These are phyloP conservation scores for Nomada flava DNA, from an alignment of 2,888 invertebrate species.

Conservation along the genomic window DNA sequence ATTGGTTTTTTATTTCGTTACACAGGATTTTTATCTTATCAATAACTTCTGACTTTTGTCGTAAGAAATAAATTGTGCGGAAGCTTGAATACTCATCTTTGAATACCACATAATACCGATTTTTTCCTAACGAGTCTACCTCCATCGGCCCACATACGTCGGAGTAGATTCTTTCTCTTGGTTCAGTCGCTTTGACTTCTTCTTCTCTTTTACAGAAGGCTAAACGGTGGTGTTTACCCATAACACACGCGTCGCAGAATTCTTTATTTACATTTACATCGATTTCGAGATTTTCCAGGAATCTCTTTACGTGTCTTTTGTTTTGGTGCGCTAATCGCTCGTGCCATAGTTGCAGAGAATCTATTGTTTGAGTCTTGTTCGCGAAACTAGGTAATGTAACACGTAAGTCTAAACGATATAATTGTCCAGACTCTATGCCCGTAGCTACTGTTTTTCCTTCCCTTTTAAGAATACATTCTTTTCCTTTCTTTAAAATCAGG, in stretches of 20 bases:
- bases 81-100: slow-evolving; percentile 62
- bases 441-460: not conserved
- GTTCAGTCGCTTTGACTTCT: slow-evolving; percentile 6
- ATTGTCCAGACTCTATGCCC: not conserved
- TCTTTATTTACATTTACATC: not conserved
- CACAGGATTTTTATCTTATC: slow-evolving; percentile 55
- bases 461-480: not conserved
- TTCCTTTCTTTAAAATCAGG: not conserved
- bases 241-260: slow-evolving; percentile 45
- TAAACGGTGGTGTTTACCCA: slow-evolving; percentile 45
- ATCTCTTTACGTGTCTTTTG: not conserved
- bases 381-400: not conserved
- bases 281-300: not conserved
- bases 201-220: slow-evolving; percentile 24
- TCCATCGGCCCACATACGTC: slow-evolving; percentile 66
- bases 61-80: slow-evolving; percentile 50
- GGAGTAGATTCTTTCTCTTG: slow-evolving; percentile 59
- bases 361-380: not conserved
- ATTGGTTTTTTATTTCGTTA: slow-evolving; percentile 45
- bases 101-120: slow-evolving; percentile 60
- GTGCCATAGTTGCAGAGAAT: not conserved
- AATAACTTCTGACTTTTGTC: slow-evolving; percentile 60
- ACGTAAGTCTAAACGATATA: not conserved
- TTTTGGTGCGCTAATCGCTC: slow-evolving; percentile 3
- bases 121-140: slow-evolving; percentile 41